phyloP scores from a whole-genome alignment of 1,140 invertebrate species.

The Scaptomyza graminum region DNA sequence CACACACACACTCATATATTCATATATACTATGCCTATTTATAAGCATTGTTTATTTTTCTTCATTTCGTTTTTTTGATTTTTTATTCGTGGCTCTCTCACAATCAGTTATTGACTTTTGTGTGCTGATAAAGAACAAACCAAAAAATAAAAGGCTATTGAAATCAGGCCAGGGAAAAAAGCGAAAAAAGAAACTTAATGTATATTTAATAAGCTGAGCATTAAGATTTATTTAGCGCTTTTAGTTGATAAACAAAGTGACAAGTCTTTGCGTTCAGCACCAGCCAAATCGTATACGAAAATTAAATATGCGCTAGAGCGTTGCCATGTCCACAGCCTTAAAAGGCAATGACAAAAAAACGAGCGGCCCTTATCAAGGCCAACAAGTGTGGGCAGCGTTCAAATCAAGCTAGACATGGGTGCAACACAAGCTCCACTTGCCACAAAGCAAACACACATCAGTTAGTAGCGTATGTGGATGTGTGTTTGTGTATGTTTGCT shows the following conservation, averaged over 20 bases:
- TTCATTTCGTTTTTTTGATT: constrained; percentile 28
- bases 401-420: constrained; percentile 23
- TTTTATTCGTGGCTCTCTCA: constrained; percentile 11
- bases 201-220: constrained; percentile 14
- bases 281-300: constrained; percentile 42
- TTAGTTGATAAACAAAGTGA: constrained; percentile 50
- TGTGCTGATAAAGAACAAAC: constrained; percentile 59
- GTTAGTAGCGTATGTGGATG: too few relatives aligned
- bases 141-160: constrained; percentile 17
- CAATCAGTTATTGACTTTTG: constrained; percentile 77
- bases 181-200: constrained; percentile 2
- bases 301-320: constrained; percentile 31
- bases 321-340: constrained; percentile 9
- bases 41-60: constrained; percentile 52
- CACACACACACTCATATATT: background rate
- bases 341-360: constrained; percentile 13
- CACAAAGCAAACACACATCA: background rate
- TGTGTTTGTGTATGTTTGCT: constrained; percentile 15
- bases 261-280: constrained; percentile 43
- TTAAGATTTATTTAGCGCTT: constrained; percentile 38
- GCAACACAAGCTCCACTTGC: constrained; percentile 9
- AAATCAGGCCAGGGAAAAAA: constrained; percentile 12
- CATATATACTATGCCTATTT: constrained; percentile 44
- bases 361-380: background rate
- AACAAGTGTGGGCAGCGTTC: constrained; percentile 15